Evolutionary conservation across 1,140 invertebrate genomes (phyloP).

Genomic region (Apis mellifera): Amel_HAv3.1 CM009932.2:9356001-9356500

Average conservation of each 20-base stretch:
- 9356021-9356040: slow-evolving; percentile 44
- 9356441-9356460: slow-evolving; percentile 17
- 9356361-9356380: slow-evolving; percentile 43
- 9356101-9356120: slow-evolving; percentile 55
- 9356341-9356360: slow-evolving; percentile 24
- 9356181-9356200: slow-evolving; percentile 74
- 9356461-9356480: slow-evolving; percentile 31
- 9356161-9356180: slow-evolving; percentile 75
- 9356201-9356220: slow-evolving; percentile 71
- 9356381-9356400: slow-evolving; percentile 52
- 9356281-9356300: not conserved
- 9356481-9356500: slow-evolving; percentile 37
- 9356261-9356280: not conserved
- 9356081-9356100: slow-evolving; percentile 63
- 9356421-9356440: not conserved
- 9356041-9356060: slow-evolving; percentile 71
- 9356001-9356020: slow-evolving; percentile 57
- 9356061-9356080: slow-evolving; percentile 77
- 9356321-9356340: not conserved
- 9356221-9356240: slow-evolving; percentile 59
- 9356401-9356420: slow-evolving; percentile 61
- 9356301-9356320: not conserved
- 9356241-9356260: not conserved
- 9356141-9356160: slow-evolving; percentile 61
- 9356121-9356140: slow-evolving; percentile 58